Percentiles rank a stretch among this genome's conserved stretches.
phyloP scores from a whole-genome alignment of 2,888 invertebrate genomes.

The Mechanitis messenoides region DNA sequence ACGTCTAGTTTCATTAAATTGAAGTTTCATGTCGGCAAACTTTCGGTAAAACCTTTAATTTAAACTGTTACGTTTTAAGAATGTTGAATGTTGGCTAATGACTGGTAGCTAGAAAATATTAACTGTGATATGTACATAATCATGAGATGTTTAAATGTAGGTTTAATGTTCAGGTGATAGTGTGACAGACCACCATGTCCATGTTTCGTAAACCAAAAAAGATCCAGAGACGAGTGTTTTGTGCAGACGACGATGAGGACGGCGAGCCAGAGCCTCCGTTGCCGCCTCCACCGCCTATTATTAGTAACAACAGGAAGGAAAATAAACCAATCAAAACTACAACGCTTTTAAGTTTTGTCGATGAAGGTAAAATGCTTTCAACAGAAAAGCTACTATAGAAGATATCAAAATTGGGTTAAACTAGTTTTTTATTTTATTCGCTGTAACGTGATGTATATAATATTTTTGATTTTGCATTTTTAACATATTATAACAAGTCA shows the following conservation, averaged over 20 bases:
- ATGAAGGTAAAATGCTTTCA: constrained; percentile 72
- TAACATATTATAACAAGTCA: too few species aligned
- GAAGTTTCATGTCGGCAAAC: background rate
- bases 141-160: background rate
- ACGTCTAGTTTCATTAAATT: background rate
- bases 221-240: constrained; percentile 86
- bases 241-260: constrained; percentile 81
- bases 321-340: constrained; percentile 75
- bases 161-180: constrained; percentile 1
- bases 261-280: constrained; percentile 71
- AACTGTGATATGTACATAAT: background rate
- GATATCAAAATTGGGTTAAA: too few species aligned
- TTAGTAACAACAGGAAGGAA: constrained; percentile 66
- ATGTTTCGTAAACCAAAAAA: constrained; percentile 92
- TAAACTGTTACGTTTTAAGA: background rate
- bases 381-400: constrained; percentile 9
- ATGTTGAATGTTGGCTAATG: background rate
- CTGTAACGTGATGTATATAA: too few species aligned
- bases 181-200: constrained; percentile 75
- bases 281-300: constrained; percentile 70
- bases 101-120: background rate
- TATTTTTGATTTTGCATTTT: too few species aligned
- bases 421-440: too few species aligned
- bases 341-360: constrained; percentile 87
- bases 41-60: constrained; percentile 4